Evolutionary conservation across 2,888 invertebrate species (phyloP).

Genomic region (Orchesellides sinensis): DNA sequence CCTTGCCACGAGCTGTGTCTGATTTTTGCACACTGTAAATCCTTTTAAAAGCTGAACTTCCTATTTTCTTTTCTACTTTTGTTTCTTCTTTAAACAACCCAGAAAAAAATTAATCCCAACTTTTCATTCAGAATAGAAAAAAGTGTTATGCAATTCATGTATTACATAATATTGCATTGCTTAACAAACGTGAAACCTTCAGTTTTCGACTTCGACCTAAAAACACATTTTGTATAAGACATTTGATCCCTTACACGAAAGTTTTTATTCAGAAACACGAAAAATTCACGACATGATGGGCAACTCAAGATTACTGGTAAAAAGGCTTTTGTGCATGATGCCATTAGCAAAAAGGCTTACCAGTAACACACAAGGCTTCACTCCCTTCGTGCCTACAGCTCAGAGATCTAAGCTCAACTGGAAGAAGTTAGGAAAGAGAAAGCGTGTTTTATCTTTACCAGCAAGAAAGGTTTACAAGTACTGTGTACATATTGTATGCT

Average conservation of each 20-base stretch:
- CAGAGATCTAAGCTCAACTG: slow-evolving; percentile 52
- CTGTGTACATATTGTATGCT: background rate
- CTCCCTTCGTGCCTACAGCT: slow-evolving; percentile 41
- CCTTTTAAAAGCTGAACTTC: too few relatives aligned
- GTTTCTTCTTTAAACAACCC: too few relatives aligned
- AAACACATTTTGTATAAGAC: slow-evolving; percentile 30
- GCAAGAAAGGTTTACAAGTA: background rate
- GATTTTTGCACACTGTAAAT: too few relatives aligned
- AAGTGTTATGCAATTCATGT: background rate
- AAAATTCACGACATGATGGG: background rate
- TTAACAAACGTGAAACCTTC: background rate
- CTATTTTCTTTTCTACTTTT: too few relatives aligned
- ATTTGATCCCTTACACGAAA: background rate
- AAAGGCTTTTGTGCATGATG: background rate
- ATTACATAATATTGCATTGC: background rate
- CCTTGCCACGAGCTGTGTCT: too few relatives aligned
- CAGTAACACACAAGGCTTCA: background rate
- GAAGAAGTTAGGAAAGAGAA: slow-evolving; percentile 6
- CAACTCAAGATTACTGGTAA: slow-evolving; percentile 15
- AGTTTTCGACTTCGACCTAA: slow-evolving; percentile 2
- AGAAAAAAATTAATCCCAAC: too few relatives aligned
- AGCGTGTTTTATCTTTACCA: slow-evolving; percentile 28
- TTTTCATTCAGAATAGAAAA: too few relatives aligned
- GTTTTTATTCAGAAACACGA: background rate
- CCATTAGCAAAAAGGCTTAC: too few relatives aligned